phyloP scores from a whole-genome alignment of 2,113 vertebrate species.

The Dipodomys merriami region DNA sequence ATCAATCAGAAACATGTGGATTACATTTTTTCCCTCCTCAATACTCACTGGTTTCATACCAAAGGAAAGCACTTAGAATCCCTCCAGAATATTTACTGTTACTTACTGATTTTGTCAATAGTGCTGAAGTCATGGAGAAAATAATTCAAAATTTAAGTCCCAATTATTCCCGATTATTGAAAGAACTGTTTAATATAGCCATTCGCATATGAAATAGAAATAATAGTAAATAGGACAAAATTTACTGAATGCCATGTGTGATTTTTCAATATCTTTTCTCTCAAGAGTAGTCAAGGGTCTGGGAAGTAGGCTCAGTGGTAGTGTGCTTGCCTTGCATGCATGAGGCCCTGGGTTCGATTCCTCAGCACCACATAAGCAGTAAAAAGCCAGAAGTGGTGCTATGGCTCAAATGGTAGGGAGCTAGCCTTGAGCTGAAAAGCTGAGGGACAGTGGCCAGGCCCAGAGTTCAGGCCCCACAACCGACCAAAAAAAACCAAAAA shows the following conservation, averaged over 20 bases:
- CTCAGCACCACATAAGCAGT: too few relatives aligned
- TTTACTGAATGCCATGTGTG: not conserved
- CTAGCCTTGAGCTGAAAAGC: too few relatives aligned
- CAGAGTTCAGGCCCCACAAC: too few relatives aligned
- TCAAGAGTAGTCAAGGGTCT: not conserved
- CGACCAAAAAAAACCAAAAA: too few relatives aligned
- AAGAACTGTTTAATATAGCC: not conserved
- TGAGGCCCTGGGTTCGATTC: too few relatives aligned
- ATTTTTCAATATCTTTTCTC: constrained; percentile 39
- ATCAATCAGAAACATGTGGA: constrained; percentile 40
- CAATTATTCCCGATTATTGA: not conserved
- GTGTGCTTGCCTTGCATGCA: too few relatives aligned
- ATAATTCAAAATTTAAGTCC: constrained; percentile 39
- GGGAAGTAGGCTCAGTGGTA: too few relatives aligned
- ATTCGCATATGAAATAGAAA: not conserved
- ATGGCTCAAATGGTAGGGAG: too few relatives aligned
- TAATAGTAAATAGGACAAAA: constrained; percentile 31
- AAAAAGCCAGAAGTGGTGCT: too few relatives aligned
- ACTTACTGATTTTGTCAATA: constrained; percentile 26
- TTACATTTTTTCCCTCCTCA: constrained; percentile 47
- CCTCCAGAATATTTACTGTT: constrained; percentile 29
- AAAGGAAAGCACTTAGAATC: constrained; percentile 29
- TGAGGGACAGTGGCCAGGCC: too few relatives aligned
- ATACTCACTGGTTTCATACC: constrained; percentile 51
- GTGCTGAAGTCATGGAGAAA: constrained; percentile 51